These are phyloP conservation scores for Drosophila yooni DNA, from an alignment of 2,888 invertebrate genomes.

Conservation along the genomic window DNA sequence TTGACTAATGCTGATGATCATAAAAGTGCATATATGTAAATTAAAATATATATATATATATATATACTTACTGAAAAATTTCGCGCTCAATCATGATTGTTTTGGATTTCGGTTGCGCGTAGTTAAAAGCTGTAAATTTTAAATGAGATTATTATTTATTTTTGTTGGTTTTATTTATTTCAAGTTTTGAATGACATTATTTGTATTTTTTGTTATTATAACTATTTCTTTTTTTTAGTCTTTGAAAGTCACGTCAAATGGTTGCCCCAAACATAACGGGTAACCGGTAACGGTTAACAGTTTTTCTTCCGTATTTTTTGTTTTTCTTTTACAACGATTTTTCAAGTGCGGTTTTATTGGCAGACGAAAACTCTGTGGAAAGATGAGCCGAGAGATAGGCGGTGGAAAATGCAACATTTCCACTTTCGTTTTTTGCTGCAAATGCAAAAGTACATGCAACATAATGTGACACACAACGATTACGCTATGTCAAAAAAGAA, in stretches of 20 bases:
- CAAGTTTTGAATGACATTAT: slow-evolving; percentile 23
- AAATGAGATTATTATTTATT: slow-evolving; percentile 31
- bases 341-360: slow-evolving; percentile 34
- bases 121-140: slow-evolving; percentile 27
- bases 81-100: slow-evolving; percentile 74
- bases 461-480: slow-evolving; percentile 56
- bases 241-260: slow-evolving; percentile 18
- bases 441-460: slow-evolving; percentile 68
- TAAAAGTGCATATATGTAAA: not conserved
- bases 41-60: not conserved
- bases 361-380: slow-evolving; percentile 17
- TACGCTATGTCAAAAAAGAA: slow-evolving; percentile 48
- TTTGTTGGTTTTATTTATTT: not conserved
- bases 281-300: slow-evolving; percentile 3
- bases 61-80: slow-evolving; percentile 78
- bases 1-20: slow-evolving; percentile 29
- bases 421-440: slow-evolving; percentile 72
- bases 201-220: slow-evolving; percentile 2
- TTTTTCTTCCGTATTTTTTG: slow-evolving; percentile 51
- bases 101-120: not conserved
- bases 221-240: not conserved
- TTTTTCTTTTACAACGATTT: slow-evolving; percentile 18
- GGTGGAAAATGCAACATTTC: slow-evolving; percentile 64
- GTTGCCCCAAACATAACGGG: slow-evolving; percentile 10
- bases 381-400: slow-evolving; percentile 7